Evolutionary conservation across 2,888 invertebrate genomes (phyloP).

Genomic region (Phanerotoma sp.): DNA sequence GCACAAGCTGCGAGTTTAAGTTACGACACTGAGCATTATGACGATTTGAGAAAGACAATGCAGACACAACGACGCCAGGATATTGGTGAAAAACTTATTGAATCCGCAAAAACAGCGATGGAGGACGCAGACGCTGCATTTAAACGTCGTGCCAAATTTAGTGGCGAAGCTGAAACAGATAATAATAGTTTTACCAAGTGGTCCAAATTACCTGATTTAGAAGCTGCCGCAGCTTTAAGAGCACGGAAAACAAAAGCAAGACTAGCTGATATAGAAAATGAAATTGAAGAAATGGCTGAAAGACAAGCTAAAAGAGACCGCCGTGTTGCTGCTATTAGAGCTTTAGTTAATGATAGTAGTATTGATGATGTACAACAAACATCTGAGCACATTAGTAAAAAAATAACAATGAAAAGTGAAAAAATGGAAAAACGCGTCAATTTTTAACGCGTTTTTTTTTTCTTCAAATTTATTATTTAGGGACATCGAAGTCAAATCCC

Average conservation of each 20-base stretch:
- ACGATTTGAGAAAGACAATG: conserved; percentile 15
- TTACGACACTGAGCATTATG: conserved; percentile 65
- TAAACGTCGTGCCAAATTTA: conserved; percentile 55
- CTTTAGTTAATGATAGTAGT: conserved; percentile 66
- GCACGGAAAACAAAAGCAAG: conserved; percentile 70
- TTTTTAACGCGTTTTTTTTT: conserved; percentile 41
- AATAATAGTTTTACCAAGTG: conserved; percentile 64
- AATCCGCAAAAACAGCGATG: conserved; percentile 49
- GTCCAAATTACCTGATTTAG: conserved; percentile 61
- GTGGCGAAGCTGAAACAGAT: conserved; percentile 54
- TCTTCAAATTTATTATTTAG: background rate
- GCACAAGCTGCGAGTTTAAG: conserved; percentile 61
- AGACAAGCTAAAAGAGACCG: conserved; percentile 71
- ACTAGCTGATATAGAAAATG: conserved; percentile 71
- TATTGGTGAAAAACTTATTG: conserved; percentile 37
- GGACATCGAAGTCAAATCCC: background rate
- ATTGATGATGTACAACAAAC: conserved; percentile 51
- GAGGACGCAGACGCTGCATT: conserved; percentile 61
- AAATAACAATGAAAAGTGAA: conserved; percentile 43
- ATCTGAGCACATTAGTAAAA: conserved; percentile 43
- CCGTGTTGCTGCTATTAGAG: conserved; percentile 69
- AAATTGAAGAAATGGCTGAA: conserved; percentile 72
- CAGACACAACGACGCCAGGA: conserved; percentile 17
- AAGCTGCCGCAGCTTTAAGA: conserved; percentile 63
- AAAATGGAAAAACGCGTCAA: conserved; percentile 54